Evolutionary conservation across 92 coral and sea anemone genomes (phyloP).

Genomic region (Epizoanthus stellaris): DNA sequence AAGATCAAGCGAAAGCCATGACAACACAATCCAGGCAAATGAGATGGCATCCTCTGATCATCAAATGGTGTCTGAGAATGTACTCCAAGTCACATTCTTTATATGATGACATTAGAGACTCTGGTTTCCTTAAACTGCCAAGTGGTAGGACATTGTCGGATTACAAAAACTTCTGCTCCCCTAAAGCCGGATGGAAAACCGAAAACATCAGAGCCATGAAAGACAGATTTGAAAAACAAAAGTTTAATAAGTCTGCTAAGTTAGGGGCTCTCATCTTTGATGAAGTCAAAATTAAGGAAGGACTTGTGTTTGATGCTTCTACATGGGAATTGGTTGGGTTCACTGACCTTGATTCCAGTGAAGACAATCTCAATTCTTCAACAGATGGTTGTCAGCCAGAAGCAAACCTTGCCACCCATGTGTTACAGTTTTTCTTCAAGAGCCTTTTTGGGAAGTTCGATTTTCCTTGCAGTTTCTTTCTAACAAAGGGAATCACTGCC

Average conservation of each 20-base stretch:
- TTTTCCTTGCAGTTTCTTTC: conserved; percentile 38
- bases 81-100: conserved; percentile 37
- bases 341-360: conserved; percentile 23
- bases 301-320: conserved; percentile 45
- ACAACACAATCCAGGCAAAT: conserved; percentile 53
- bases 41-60: conserved; percentile 42
- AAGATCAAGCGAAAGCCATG: conserved; percentile 44
- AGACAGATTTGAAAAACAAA: conserved; percentile 10
- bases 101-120: conserved; percentile 42
- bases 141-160: conserved; percentile 44
- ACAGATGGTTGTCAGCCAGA: neutral
- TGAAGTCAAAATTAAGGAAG: conserved; percentile 48
- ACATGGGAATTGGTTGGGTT: conserved; percentile 45
- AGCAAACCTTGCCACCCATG: conserved; percentile 42
- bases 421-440: conserved; percentile 37
- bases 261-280: conserved; percentile 43
- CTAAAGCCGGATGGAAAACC: conserved; percentile 24
- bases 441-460: conserved; percentile 38
- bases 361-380: conserved; percentile 9
- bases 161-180: conserved; percentile 53
- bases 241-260: conserved; percentile 19
- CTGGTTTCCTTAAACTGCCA: conserved; percentile 42
- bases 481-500: conserved; percentile 38
- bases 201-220: conserved; percentile 41
- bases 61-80: conserved; percentile 36